Conservation (phyloP, 2,113 vertebrate genomes). For the Petrocephalus zakoni region DNA sequence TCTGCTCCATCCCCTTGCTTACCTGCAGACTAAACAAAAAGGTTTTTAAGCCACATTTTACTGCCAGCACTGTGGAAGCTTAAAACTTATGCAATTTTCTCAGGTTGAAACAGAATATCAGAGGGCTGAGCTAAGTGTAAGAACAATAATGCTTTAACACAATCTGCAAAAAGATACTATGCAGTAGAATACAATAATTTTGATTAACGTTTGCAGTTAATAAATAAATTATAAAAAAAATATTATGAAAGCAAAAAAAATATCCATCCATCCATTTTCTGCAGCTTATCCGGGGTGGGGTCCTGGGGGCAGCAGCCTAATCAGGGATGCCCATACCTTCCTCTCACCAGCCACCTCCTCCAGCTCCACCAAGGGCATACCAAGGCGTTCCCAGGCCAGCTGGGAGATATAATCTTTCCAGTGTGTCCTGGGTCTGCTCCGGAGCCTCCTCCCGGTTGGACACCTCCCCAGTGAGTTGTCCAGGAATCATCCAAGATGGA, state of each 20-base stretch:
- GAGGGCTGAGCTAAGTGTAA: neutral
- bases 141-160: neutral
- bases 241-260: neutral
- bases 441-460: too few relatives aligned
- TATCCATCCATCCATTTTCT: too few relatives aligned
- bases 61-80: neutral
- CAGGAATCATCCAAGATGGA: too few relatives aligned
- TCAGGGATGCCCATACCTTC: too few relatives aligned
- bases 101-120: neutral
- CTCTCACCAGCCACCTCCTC: too few relatives aligned
- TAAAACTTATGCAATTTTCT: neutral
- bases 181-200: neutral
- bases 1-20: neutral
- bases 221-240: neutral
- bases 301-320: too few relatives aligned
- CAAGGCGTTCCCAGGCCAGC: too few relatives aligned
- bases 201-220: neutral
- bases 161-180: neutral
- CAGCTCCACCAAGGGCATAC: too few relatives aligned
- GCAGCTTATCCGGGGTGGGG: too few relatives aligned
- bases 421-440: too few relatives aligned
- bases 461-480: too few relatives aligned
- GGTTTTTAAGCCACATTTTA: neutral
- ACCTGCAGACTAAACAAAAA: constrained; percentile 20
- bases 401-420: too few relatives aligned